A percentile compares a stretch with the other conserved stretches of the same genome.
Evolutionary conservation across 2,888 invertebrate species (phyloP).

Genomic region (Lasioglossum marginatum): DNA sequence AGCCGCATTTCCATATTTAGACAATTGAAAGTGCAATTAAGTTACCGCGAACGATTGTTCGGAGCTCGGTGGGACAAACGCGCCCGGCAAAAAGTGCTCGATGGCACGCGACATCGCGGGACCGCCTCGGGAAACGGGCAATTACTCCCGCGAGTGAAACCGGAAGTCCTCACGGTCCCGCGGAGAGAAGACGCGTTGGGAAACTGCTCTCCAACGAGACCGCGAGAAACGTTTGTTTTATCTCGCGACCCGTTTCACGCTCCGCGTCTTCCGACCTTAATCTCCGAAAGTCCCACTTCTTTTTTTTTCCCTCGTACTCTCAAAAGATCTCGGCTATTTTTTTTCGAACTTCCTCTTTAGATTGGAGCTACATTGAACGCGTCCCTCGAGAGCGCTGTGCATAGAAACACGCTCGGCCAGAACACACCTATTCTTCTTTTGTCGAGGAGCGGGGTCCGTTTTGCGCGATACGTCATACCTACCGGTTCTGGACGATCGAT

Average conservation of each 20-base stretch:
- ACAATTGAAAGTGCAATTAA: not conserved
- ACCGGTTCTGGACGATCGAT: slow-evolving; percentile 68
- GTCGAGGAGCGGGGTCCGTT: slow-evolving; percentile 36
- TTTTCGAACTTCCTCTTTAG: not conserved
- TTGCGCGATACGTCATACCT: slow-evolving; percentile 55
- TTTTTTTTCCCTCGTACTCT: not conserved
- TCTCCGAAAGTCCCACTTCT: not conserved
- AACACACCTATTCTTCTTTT: slow-evolving; percentile 16
- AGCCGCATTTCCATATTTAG: not conserved
- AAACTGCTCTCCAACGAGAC: not conserved
- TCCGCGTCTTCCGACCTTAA: slow-evolving; percentile 2
- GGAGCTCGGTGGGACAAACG: not conserved
- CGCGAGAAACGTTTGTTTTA: slow-evolving; percentile 13
- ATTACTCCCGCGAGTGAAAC: slow-evolving; percentile 17
- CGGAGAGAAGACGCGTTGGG: slow-evolving; percentile 30
- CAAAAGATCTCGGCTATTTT: not conserved
- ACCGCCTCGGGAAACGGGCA: slow-evolving; percentile 13
- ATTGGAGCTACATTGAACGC: slow-evolving; percentile 28
- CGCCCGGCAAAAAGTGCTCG: not conserved
- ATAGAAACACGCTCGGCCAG: slow-evolving; percentile 13
- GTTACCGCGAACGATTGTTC: not conserved
- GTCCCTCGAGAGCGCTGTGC: not conserved
- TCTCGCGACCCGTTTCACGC: slow-evolving; percentile 30
- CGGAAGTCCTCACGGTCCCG: slow-evolving; percentile 32
- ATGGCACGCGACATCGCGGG: not conserved